phyloP scores from a whole-genome alignment of 2,797 vertebrate genomes.

The Ptychadena robeensis region DNA sequence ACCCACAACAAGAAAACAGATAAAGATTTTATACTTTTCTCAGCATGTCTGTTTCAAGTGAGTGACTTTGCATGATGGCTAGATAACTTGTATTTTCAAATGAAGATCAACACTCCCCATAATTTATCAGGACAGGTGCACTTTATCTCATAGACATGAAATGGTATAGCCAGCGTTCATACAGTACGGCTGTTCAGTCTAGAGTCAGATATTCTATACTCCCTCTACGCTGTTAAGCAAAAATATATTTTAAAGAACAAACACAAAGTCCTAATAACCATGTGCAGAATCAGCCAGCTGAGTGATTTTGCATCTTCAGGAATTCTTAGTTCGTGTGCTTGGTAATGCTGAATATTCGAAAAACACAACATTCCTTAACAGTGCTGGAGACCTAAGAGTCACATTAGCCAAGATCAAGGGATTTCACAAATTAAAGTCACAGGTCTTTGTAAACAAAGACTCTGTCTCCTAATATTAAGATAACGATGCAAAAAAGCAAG shows the following conservation, averaged over 20 bases:
- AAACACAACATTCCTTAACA: conserved; percentile 1
- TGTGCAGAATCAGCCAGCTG: not conserved
- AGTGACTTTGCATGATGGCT: too few relatives aligned
- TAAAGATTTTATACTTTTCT: too few relatives aligned
- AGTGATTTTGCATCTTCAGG: conserved; percentile 3
- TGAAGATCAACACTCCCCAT: too few relatives aligned
- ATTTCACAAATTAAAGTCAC: not conserved
- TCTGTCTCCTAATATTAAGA: too few relatives aligned
- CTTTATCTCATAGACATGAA: too few relatives aligned
- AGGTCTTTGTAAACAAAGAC: not conserved
- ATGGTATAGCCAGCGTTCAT: too few relatives aligned
- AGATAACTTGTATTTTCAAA: too few relatives aligned
- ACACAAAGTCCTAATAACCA: conserved; percentile 13
- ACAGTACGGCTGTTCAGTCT: too few relatives aligned
- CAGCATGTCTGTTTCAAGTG: too few relatives aligned
- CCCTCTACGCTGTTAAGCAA: conserved; percentile 4
- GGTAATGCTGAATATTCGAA: conserved; percentile 38
- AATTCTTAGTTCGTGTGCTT: conserved; percentile 12
- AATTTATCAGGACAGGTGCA: too few relatives aligned
- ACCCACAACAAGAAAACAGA: too few relatives aligned
- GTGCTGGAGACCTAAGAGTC: not conserved
- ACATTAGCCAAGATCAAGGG: conserved; percentile 18
- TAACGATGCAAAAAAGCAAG: not conserved
- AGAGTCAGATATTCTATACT: not conserved
- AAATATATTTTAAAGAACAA: conserved; percentile 16